Evolutionary conservation across 2,797 vertebrate genomes (phyloP), one percentile per base, ranked within the genome.

Genomic region (Sternotherus odoratus): DNA sequence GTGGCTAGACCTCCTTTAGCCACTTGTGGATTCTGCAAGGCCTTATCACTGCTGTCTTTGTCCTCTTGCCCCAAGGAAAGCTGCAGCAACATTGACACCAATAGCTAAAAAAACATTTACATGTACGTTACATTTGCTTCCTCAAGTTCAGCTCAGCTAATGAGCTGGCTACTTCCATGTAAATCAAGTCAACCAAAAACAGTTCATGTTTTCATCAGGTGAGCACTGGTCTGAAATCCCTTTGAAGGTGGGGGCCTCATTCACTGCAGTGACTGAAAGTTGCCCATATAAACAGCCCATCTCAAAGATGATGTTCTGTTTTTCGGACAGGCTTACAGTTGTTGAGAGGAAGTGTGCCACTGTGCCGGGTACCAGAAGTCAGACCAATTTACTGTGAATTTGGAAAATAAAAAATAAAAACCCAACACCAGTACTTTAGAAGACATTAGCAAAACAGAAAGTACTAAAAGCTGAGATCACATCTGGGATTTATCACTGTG

Each of bases 241-340:
- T 98, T 98, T 97, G 97, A 98, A 97, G 97, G 90, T 93, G 77
- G 50, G 50, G 88, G 53, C 83, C 46, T 17, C 53, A 21, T 91
- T 93, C 93, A 84, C 83, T 86, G 66, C 92, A 86, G 90, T 81
- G 87, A 78, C 81, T 96, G 93, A 63, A n/a, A 1, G 87, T 88
- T 97, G 97, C 97, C 97, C 94, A 39, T 95, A 96, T 96, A 98
- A 98, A 97, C 95, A 97, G 15, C 90, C 75, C 94, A 85, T 94
- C 95, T 98, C 94, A 97, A 96, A 98, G 93, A 97, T 97, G 97
- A 94, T 97, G 97, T 96, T 97, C 97, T 98, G 96, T 96, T 98
- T 98, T 98, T 94, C 95, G 97, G 96, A 96, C 95, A 94, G 94
- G 81, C 94, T 96, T 97, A 90, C 86, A 91, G 77, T 96, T 97